phyloP scores from a whole-genome alignment of 2,797 vertebrate species.

The Hozukius guyotensis region DNA sequence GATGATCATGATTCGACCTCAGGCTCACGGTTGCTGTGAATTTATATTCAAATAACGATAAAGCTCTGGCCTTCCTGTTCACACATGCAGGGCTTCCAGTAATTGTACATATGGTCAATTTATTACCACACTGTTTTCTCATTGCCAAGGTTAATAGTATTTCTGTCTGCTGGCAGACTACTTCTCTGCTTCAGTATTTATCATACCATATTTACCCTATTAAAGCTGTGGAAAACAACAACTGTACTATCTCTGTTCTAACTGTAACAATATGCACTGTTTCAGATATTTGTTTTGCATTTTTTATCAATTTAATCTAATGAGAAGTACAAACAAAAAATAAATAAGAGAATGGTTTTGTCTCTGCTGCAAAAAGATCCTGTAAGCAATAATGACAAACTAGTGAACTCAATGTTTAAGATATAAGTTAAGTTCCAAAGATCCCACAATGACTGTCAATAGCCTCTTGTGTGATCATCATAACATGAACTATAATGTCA shows the following conservation, averaged over 20 bases:
- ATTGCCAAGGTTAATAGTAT: neutral
- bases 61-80: neutral
- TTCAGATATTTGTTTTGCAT: too few relatives aligned
- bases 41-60: slow-evolving; percentile 19
- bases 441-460: too few relatives aligned
- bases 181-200: neutral
- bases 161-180: neutral
- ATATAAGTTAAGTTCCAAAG: too few relatives aligned
- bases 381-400: neutral
- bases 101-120: neutral
- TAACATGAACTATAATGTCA: too few relatives aligned
- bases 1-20: slow-evolving; percentile 4
- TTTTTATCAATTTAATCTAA: too few relatives aligned
- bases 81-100: neutral
- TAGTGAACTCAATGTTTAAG: too few relatives aligned
- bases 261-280: neutral
- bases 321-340: neutral
- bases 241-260: neutral
- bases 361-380: neutral
- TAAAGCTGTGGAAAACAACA: neutral
- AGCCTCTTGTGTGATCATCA: too few relatives aligned
- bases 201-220: neutral
- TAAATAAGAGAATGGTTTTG: neutral
- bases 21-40: neutral
- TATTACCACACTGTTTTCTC: neutral